Evolutionary conservation across 2,888 invertebrate species (phyloP).

Genomic region (Xanthostigma xanthostigma): DNA sequence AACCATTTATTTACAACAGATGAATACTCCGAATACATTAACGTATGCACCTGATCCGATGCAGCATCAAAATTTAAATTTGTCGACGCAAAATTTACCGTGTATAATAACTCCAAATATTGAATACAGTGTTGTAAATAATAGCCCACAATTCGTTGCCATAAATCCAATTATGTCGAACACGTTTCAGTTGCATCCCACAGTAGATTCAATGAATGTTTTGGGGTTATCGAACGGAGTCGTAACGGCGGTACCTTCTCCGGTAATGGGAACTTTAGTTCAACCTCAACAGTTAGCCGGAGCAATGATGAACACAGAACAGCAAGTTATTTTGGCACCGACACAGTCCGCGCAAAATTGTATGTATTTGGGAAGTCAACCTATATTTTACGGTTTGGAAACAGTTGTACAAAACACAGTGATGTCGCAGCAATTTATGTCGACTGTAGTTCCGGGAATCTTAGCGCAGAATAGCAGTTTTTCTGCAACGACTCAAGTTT

Average conservation of each 20-base stretch:
- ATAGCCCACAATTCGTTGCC: slow-evolving; percentile 34
- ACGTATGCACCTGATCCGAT: too few relatives aligned
- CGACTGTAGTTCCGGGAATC: slow-evolving; percentile 66
- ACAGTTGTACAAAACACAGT: slow-evolving; percentile 79
- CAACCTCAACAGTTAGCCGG: slow-evolving; percentile 34
- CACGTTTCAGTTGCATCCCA: slow-evolving; percentile 41
- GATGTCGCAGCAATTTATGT: slow-evolving; percentile 77
- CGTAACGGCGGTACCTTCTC: slow-evolving; percentile 24
- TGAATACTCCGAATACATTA: background rate
- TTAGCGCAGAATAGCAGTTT: slow-evolving; percentile 70
- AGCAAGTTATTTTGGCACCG: slow-evolving; percentile 35
- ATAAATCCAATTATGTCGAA: slow-evolving; percentile 39
- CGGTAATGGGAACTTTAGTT: slow-evolving; percentile 40
- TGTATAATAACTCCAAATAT: slow-evolving; percentile 4
- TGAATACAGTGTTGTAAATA: background rate
- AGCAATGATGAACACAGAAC: slow-evolving; percentile 36
- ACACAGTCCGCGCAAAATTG: slow-evolving; percentile 37
- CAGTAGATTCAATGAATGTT: background rate
- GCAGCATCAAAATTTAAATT: background rate
- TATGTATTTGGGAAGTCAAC: slow-evolving; percentile 48
- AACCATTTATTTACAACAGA: background rate
- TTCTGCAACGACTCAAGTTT: slow-evolving; percentile 68
- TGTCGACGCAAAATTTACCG: background rate
- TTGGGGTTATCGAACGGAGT: background rate
- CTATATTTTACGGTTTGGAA: slow-evolving; percentile 69